Percentiles rank a stretch among this genome's conserved stretches.
phyloP scores from a whole-genome alignment of 2,888 invertebrate species.

The Ennomos erosarius region DNA sequence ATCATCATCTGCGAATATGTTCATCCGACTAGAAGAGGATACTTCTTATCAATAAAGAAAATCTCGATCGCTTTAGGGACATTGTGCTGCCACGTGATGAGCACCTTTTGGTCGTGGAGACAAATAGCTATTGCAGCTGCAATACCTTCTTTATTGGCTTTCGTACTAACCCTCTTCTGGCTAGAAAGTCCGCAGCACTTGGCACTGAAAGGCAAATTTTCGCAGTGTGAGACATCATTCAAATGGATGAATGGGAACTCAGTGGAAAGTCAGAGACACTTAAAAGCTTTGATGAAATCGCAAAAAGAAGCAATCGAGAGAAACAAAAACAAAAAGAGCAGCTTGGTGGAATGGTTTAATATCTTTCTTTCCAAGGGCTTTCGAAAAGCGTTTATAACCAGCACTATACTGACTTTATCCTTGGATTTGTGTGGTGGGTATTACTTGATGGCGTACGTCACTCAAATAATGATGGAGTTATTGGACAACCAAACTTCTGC shows the following conservation, averaged over 20 bases:
- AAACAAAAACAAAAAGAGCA: slow-evolving; percentile 5
- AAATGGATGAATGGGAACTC: slow-evolving; percentile 50
- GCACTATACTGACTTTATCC: slow-evolving; percentile 44
- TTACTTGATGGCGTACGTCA: slow-evolving; percentile 51
- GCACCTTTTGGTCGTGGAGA: slow-evolving; percentile 51
- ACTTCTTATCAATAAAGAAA: slow-evolving; percentile 53
- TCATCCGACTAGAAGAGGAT: slow-evolving; percentile 52
- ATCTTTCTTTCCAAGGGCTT: slow-evolving; percentile 48
- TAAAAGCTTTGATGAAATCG: slow-evolving; percentile 47
- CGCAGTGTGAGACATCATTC: slow-evolving; percentile 51
- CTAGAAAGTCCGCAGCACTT: slow-evolving; percentile 58
- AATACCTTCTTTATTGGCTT: slow-evolving; percentile 29
- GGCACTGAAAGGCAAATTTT: slow-evolving; percentile 53
- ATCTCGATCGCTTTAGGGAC: slow-evolving; percentile 42
- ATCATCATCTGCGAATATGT: slow-evolving; percentile 55
- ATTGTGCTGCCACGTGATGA: slow-evolving; percentile 51
- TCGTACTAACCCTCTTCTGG: slow-evolving; percentile 50
- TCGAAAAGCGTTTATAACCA: slow-evolving; percentile 48
- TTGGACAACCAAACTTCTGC: slow-evolving; percentile 47
- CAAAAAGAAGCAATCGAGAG: slow-evolving; percentile 38
- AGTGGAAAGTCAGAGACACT: slow-evolving; percentile 42
- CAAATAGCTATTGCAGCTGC: slow-evolving; percentile 46
- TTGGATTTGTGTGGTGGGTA: slow-evolving; percentile 54
- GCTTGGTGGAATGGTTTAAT: slow-evolving; percentile 27
- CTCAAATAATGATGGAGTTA: slow-evolving; percentile 52